phyloP scores from a whole-genome alignment of 2,888 invertebrate genomes.

The Melanargia galathea region DNA sequence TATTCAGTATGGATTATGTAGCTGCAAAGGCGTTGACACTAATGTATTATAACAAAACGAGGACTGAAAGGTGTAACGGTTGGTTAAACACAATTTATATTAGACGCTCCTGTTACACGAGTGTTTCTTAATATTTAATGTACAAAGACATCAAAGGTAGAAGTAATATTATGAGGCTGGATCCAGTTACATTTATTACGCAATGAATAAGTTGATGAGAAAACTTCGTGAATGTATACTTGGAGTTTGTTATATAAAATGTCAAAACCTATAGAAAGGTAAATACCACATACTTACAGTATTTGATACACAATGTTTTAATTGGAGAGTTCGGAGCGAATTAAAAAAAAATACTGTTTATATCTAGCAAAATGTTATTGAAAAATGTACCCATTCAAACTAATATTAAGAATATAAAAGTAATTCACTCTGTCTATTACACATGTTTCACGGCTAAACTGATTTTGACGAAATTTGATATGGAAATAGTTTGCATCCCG shows the following conservation, averaged over 20 bases:
- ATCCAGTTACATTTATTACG: slow-evolving; percentile 4
- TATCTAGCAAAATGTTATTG: no score
- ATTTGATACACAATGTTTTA: no score
- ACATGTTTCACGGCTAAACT: no score
- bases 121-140: slow-evolving; percentile 6
- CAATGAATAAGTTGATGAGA: slow-evolving; percentile 6
- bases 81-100: slow-evolving; percentile 12
- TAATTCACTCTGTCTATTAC: no score
- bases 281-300: no score
- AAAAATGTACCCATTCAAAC: no score
- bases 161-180: neutral
- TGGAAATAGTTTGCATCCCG: no score
- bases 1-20: neutral
- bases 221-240: neutral
- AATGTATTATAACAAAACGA: neutral
- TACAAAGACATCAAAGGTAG: neutral
- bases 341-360: no score
- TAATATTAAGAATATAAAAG: no score
- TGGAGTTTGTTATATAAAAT: neutral
- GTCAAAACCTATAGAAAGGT: no score
- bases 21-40: neutral
- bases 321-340: no score
- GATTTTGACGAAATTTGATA: no score
- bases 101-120: slow-evolving; percentile 2
- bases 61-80: neutral